Evolutionary conservation across 2,888 invertebrate genomes (phyloP).

Genomic region (Desoria tigrina): DNA sequence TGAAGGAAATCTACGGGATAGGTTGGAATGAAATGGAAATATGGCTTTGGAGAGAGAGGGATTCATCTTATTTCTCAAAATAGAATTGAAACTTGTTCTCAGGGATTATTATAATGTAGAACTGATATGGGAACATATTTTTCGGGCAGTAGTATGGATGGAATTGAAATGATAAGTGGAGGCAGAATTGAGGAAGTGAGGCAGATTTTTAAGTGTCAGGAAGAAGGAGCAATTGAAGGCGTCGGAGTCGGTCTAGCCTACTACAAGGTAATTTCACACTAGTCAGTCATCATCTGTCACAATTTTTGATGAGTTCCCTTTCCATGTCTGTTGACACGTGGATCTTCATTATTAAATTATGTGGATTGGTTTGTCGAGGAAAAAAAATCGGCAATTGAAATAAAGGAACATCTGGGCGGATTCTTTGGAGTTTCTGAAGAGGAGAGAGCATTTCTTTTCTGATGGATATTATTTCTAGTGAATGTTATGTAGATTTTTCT

Average conservation of each 20-base stretch:
- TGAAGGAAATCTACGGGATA: not conserved
- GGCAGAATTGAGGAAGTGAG: too few species aligned
- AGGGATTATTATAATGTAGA: too few species aligned
- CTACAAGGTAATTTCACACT: constrained; percentile 5
- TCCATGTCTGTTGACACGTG: constrained; percentile 1
- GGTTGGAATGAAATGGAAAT: not conserved
- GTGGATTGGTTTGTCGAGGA: not conserved
- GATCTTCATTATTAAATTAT: constrained; percentile 2
- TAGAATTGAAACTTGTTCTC: not conserved
- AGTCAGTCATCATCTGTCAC: constrained; percentile 25
- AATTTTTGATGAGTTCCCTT: constrained; percentile 1
- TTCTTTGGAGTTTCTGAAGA: not conserved
- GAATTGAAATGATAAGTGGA: too few species aligned
- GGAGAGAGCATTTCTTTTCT: not conserved
- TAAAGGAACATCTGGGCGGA: constrained; percentile 6
- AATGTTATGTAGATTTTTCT: too few species aligned
- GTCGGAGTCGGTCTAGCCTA: too few species aligned
- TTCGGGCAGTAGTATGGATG: too few species aligned
- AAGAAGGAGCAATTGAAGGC: too few species aligned
- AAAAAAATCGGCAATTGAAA: not conserved
- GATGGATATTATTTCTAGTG: not conserved
- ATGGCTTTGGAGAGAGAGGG: not conserved
- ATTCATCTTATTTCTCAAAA: constrained; percentile 4
- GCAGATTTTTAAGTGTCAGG: too few species aligned
- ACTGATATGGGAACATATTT: too few species aligned